Evolutionary conservation across 23 tunicate genomes (phyloP).

Genomic region (Aplidium turbinatum): DNA sequence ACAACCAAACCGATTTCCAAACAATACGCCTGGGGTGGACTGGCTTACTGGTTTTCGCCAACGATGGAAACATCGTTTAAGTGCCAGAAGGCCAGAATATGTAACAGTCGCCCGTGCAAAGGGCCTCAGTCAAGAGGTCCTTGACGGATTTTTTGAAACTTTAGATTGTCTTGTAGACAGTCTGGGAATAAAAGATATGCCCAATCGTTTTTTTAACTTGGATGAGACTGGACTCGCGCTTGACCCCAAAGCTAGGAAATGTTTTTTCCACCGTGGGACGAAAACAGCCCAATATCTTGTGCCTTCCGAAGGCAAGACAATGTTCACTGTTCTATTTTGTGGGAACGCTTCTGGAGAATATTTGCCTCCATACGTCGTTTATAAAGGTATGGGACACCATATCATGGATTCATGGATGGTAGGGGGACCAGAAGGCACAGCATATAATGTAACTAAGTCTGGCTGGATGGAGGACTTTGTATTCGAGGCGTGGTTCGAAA

Average conservation of each 20-base stretch:
- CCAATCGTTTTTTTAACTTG: conserved; percentile 8
- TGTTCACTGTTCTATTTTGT: conserved; percentile 7
- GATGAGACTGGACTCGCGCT: conserved; percentile 14
- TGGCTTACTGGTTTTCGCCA: neutral
- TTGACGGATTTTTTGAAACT: neutral
- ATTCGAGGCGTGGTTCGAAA: conserved; percentile 2
- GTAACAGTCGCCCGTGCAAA: neutral
- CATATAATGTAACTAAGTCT: neutral
- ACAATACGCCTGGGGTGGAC: conserved; percentile 10
- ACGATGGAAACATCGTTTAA: conserved; percentile 9
- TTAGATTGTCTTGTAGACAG: neutral
- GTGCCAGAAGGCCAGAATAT: conserved; percentile 7
- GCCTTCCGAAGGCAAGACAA: conserved; percentile 15
- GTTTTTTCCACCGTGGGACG: conserved; percentile 2
- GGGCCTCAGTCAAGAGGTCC: neutral
- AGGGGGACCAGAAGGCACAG: conserved; percentile 16
- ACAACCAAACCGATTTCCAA: neutral
- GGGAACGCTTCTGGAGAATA: conserved; percentile 5
- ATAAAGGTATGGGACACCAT: neutral
- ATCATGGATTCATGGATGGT: conserved; percentile 4
- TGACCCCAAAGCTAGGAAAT: neutral
- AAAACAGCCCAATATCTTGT: conserved; percentile 7
- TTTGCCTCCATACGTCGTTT: conserved; percentile 13
- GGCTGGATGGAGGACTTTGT: conserved; percentile 8
- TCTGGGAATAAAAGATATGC: neutral